A percentile compares a stretch with the other conserved stretches of the same genome.
phyloP scores from a whole-genome alignment of 2,888 invertebrate genomes.

The Drosophila percnosoma region DNA sequence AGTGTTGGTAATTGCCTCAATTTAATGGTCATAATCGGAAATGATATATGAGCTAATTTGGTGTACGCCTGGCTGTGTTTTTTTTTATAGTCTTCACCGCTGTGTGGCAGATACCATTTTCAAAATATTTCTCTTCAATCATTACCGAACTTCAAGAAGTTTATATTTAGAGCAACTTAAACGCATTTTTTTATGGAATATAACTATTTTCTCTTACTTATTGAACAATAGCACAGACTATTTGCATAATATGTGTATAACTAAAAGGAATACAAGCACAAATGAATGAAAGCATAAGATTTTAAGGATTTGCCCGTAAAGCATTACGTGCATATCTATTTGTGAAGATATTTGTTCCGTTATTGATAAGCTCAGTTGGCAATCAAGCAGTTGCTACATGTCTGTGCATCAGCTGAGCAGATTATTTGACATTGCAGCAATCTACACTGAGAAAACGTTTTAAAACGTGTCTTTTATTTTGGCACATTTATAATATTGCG shows the following conservation, averaged over 20 bases:
- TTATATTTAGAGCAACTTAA: background rate
- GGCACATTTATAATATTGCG: no score
- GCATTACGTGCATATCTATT: background rate
- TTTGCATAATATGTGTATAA: background rate
- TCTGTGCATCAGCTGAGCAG: conserved; percentile 36
- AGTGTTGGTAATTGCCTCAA: conserved; percentile 56
- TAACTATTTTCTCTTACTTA: background rate
- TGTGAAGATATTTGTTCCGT: conserved; percentile 1
- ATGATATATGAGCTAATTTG: conserved; percentile 30
- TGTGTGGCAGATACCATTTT: conserved; percentile 6
- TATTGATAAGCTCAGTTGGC: background rate
- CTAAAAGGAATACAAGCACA: no score
- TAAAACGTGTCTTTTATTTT: background rate
- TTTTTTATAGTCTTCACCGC: conserved; percentile 6
- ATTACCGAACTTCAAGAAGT: background rate
- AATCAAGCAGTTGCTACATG: conserved; percentile 11
- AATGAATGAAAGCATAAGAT: background rate
- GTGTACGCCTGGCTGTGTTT: background rate
- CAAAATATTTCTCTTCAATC: background rate
- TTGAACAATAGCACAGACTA: background rate
- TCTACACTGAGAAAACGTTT: background rate
- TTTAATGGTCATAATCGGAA: conserved; percentile 35
- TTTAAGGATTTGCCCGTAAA: conserved; percentile 13
- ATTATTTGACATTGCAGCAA: conserved; percentile 13
- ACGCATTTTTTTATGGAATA: background rate